Base-by-base conservation (phyloP, 2,888 invertebrate genomes). In the Isotomurus palustris region DNA sequence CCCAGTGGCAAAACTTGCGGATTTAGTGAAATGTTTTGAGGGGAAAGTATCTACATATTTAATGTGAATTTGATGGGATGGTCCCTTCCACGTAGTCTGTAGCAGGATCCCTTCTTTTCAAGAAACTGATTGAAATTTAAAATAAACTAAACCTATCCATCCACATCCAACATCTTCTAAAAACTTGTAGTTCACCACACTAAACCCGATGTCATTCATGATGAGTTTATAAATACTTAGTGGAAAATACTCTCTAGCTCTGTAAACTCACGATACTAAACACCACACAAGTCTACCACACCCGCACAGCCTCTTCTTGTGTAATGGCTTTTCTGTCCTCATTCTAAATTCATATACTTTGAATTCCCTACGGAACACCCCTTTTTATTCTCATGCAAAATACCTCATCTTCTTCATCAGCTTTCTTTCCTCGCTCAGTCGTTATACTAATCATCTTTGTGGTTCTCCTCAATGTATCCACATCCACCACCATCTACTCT, bases 11-110 rank as follows among this genome's bases (percentile, higher is more conserved):
- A 38, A 38, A 38, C 17, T 38, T 38, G 25, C 25, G 47, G 47
- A 25, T 47, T 47, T 47, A 44, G 43, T 25, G 10, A 21, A 36
- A 29, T 25, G 28, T 22, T 40, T 35, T 55, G 36, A 50, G 35
- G 54, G 47, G 28, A 25, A 60, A 62, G 57, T 61, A 67, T 64
- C 64, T 67, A 54, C 67, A 67, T 67, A 67, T 67, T 67, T 67
- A 67, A 67, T 67, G 67, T 45, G 55, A 59, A 59, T 64, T 63
- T 67, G 63, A 67, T 67, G 67, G 67, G 64, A 44, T 59, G 51
- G 54, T 14, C 47, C 47, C 29, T 10, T n/a, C 5, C 14, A 14
- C 43, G 5, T 4, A 17, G n/a, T n/a, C n/a, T n/a, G n/a, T n/a
- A n/a, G 38, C 17, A 17, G 38, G 38, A 38, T 38, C 38, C 38